Evolutionary conservation across 2,797 vertebrate genomes (phyloP).

Genomic region (Pangasius macronema): DNA sequence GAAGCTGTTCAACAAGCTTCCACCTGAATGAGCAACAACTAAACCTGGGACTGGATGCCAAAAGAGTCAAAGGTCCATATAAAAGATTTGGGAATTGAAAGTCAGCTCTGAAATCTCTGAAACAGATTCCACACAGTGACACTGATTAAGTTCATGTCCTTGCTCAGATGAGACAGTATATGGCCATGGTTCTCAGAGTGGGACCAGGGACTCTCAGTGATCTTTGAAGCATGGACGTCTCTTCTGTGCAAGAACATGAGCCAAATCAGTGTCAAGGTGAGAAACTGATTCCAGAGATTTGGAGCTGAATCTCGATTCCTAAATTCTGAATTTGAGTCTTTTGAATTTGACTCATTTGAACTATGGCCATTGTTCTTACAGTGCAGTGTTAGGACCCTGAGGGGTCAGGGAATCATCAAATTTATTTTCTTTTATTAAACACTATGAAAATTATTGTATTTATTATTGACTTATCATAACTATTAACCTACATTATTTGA

Average conservation of each 20-base stretch:
- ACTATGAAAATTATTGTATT: neutral
- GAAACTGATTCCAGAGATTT: neutral
- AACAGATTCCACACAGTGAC: neutral
- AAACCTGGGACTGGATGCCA: neutral
- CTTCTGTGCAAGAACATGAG: neutral
- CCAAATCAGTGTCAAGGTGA: neutral
- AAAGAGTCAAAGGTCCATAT: neutral
- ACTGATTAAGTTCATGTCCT: neutral
- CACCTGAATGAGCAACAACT: neutral
- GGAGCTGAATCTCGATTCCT: neutral
- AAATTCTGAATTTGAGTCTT: neutral
- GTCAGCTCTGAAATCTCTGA: neutral
- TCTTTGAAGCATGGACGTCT: neutral
- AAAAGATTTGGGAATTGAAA: neutral
- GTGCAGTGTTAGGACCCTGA: neutral
- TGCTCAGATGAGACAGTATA: neutral
- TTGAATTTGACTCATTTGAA: neutral
- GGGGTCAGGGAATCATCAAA: neutral
- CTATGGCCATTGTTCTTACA: neutral
- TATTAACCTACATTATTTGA: no score
- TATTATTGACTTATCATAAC: no score
- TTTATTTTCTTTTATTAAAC: neutral
- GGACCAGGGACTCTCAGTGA: neutral
- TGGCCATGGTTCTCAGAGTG: neutral
- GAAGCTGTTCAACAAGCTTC: neutral